Conservation (phyloP, 2,888 invertebrate genomes). For the Cynaeus angustus region DNA sequence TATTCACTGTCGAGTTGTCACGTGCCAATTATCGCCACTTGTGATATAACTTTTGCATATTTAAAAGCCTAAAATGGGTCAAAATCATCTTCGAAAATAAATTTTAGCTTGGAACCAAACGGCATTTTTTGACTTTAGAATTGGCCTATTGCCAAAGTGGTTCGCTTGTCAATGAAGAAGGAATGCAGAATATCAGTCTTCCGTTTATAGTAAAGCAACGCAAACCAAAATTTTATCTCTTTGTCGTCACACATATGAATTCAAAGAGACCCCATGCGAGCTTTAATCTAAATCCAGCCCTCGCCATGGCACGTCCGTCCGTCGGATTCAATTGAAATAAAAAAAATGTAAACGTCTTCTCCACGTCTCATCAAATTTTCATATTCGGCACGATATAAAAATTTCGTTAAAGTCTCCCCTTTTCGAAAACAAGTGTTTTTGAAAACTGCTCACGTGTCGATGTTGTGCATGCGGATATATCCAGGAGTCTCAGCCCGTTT, state of each 20-base stretch:
- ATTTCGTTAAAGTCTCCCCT: conserved; percentile 39
- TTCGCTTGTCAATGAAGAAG: too few relatives aligned
- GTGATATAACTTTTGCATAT: too few relatives aligned
- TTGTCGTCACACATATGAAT: conserved; percentile 13
- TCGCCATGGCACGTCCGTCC: conserved; percentile 13
- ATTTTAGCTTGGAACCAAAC: too few relatives aligned
- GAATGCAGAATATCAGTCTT: too few relatives aligned
- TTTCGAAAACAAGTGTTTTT: conserved; percentile 55
- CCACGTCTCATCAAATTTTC: conserved; percentile 39
- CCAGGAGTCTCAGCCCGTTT: conserved; percentile 45
- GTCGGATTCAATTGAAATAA: conserved; percentile 29
- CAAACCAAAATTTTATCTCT: conserved; percentile 21
- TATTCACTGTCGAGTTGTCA: too few relatives aligned
- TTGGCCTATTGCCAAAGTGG: too few relatives aligned
- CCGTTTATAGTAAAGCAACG: not conserved
- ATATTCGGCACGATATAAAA: conserved; percentile 33
- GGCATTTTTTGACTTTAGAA: too few relatives aligned
- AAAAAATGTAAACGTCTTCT: conserved; percentile 27
- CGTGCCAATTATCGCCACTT: too few relatives aligned
- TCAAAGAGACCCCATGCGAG: conserved; percentile 8
- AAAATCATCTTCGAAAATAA: too few relatives aligned
- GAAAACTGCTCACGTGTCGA: conserved; percentile 53
- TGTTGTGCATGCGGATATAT: conserved; percentile 42
- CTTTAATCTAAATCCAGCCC: conserved; percentile 27
- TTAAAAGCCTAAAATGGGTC: too few relatives aligned